Evolutionary conservation across 2,797 vertebrate species (phyloP).

Genomic region (Podargus strigoides): DNA sequence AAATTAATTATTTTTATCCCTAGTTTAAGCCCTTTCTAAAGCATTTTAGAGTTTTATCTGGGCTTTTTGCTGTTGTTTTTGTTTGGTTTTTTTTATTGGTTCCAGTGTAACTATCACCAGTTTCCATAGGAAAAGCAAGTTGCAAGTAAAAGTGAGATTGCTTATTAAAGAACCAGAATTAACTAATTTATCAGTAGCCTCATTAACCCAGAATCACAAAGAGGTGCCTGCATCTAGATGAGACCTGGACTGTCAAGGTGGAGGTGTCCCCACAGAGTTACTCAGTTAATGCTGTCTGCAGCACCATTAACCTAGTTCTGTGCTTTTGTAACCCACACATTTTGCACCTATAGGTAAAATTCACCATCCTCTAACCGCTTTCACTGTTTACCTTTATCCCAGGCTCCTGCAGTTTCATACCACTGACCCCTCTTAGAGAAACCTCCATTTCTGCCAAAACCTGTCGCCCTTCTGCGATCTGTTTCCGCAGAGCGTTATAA

Average conservation of each 20-base stretch:
- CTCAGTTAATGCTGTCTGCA: background rate
- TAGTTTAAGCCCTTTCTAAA: background rate
- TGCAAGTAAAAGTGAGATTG: background rate
- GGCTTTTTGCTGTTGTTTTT: background rate
- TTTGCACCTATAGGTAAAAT: background rate
- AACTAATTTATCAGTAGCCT: background rate
- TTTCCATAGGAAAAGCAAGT: background rate
- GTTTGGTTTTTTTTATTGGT: background rate
- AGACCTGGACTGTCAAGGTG: background rate
- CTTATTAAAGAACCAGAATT: background rate
- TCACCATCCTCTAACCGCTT: background rate
- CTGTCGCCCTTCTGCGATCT: constrained; percentile 82
- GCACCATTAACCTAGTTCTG: background rate
- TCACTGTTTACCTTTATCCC: constrained; percentile 43
- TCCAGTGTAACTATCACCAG: background rate
- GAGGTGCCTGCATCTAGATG: background rate
- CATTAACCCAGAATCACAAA: background rate
- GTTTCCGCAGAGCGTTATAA: constrained; percentile 84
- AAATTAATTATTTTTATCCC: background rate
- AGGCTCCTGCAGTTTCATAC: background rate
- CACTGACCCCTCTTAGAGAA: constrained; percentile 69
- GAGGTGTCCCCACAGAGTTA: background rate
- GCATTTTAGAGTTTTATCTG: background rate
- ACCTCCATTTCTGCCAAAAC: constrained; percentile 77
- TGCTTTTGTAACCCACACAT: background rate